A percentile compares a stretch with the other conserved stretches of the same genome.
Evolutionary conservation across 2,888 invertebrate genomes (phyloP).

Genomic region (Dicyrtoma fusca): DNA sequence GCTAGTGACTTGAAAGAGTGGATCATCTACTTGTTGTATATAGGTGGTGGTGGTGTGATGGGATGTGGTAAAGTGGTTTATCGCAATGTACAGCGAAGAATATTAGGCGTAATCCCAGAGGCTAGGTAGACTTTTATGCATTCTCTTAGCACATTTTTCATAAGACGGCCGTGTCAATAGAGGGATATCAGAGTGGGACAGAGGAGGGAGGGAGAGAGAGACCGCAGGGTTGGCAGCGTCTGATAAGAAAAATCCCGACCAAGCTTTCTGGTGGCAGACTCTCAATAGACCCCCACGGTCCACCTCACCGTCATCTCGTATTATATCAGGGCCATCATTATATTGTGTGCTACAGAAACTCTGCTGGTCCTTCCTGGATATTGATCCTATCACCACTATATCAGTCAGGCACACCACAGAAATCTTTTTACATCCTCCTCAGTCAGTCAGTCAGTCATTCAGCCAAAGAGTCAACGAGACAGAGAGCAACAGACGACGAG

Average conservation of each 20-base stretch:
- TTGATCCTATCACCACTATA: slow-evolving; percentile 45
- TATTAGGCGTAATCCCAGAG: slow-evolving; percentile 41
- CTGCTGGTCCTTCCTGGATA: slow-evolving; percentile 42
- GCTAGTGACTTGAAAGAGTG: slow-evolving; percentile 21
- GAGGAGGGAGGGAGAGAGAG: slow-evolving; percentile 11
- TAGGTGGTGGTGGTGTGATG: neutral
- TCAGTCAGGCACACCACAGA: slow-evolving; percentile 3
- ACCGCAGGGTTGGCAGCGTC: slow-evolving; percentile 45
- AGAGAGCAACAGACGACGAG: no score
- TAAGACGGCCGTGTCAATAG: slow-evolving; percentile 46
- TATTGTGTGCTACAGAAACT: slow-evolving; percentile 47
- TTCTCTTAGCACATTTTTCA: slow-evolving; percentile 53
- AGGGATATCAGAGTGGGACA: slow-evolving; percentile 49
- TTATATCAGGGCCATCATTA: slow-evolving; percentile 46
- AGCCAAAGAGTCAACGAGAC: neutral
- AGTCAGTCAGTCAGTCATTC: neutral
- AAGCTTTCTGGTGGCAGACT: slow-evolving; percentile 31
- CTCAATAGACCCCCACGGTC: slow-evolving; percentile 41
- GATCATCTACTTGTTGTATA: slow-evolving; percentile 3
- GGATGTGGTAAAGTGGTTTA: slow-evolving; percentile 3
- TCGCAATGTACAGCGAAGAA: slow-evolving; percentile 35
- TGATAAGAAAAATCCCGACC: slow-evolving; percentile 50
- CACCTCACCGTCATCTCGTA: slow-evolving; percentile 42
- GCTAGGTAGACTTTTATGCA: slow-evolving; percentile 47
- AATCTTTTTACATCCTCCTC: slow-evolving; percentile 11